Evolutionary conservation across 2,797 vertebrate species (phyloP), one percentile per base, ranked within the genome.

Genomic region (Enteromius anoplus): DNA sequence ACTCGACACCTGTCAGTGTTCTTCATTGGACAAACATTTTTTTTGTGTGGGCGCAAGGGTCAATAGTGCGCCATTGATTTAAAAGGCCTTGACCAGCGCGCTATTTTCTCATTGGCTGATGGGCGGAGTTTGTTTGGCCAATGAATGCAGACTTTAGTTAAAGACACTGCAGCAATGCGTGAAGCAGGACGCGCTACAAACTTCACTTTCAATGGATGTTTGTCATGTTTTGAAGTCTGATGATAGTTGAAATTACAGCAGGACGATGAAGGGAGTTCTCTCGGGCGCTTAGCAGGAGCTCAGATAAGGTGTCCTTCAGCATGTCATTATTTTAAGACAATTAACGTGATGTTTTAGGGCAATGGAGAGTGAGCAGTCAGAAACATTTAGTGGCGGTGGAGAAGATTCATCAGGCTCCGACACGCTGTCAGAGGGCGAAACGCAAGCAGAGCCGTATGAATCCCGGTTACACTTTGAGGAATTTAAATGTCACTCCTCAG

Each of bases 391-490:
- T 65, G 83, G 88, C 82, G 64, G 76, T 60, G 79, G 70, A 62
- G 86, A 73, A 29, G 70, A 80, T 3, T 89, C 89, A 5, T 90
- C 90, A 1, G 86, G 90, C 5, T 92, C 92, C 0, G 80, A 83
- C 80, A 92, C 90, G 51, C 79, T 90, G 84, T 93, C 92, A 23
- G 91, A 90, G n/a, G 88, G 88, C 19, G 92, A 92, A 8, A 82
- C 80, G 0, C 40, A 23, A 7, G 79, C 75, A 64, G 70, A 77
- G 5, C 47, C 64, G 0, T 66, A 3, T 2, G 65, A 85, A 73
- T 58, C 81, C 2, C 82, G 87, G 21, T 2, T 72, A 1, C 73
- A 83, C 12, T 76, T 51, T 9, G 87, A 47, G 7, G 75, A 66
- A 3, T 86, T 75, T 0, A 37, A 66, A 2, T 70, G 51, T 65